Conservation (phyloP, 2,113 vertebrate genomes). For the Aramus guarauna region DNA sequence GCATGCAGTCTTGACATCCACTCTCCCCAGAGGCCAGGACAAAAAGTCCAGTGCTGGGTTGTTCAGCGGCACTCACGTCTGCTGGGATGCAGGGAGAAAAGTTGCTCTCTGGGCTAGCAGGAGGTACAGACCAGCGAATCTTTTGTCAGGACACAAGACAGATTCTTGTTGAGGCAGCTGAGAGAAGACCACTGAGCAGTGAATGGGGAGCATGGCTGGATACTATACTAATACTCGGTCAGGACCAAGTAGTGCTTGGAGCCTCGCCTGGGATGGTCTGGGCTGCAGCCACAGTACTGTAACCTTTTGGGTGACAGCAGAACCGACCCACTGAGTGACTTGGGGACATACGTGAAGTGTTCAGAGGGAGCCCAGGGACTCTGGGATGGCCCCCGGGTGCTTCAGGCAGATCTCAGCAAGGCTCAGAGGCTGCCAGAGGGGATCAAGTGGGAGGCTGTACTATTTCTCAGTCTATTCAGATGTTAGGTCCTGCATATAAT, state of each 20-base stretch:
- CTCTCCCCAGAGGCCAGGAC: not conserved
- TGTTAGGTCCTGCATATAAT: not conserved
- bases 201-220: not conserved
- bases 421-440: not conserved
- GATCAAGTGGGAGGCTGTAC: not conserved
- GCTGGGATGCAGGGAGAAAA: not conserved
- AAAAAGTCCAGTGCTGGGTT: not conserved
- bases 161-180: not conserved
- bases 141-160: not conserved
- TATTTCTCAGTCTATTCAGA: not conserved
- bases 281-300: not conserved
- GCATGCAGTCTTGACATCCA: too few species aligned
- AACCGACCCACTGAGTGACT: not conserved
- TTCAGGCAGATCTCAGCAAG: not conserved
- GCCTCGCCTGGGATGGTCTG: not conserved
- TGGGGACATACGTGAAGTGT: accelerated
- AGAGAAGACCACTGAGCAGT: not conserved
- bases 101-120: not conserved
- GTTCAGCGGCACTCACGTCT: not conserved
- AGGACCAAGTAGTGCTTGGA: not conserved
- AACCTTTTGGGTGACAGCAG: not conserved
- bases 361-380: not conserved
- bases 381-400: not conserved
- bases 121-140: not conserved
- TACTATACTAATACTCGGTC: not conserved